Evolutionary conservation across 2,797 vertebrate species (phyloP).

Genomic region (Gymnoscopelus microlampas): DNA sequence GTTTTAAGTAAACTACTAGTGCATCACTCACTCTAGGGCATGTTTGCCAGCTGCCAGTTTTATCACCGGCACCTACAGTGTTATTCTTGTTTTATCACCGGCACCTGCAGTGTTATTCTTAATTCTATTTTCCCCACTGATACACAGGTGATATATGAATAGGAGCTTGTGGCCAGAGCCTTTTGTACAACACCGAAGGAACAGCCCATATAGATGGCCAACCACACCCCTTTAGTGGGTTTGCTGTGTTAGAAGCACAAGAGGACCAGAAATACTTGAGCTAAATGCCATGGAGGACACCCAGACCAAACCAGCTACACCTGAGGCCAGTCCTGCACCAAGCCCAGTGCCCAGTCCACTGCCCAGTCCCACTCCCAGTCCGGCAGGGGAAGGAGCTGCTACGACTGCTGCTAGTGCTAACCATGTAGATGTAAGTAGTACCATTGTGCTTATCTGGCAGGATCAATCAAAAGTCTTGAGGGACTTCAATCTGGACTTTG

Average conservation of each 20-base stretch:
- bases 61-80: neutral
- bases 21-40: neutral
- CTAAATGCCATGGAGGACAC: slow-evolving; percentile 73
- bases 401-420: slow-evolving; percentile 61
- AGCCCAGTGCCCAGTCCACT: slow-evolving; percentile 34
- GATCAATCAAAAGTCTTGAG: no score
- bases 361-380: slow-evolving; percentile 52
- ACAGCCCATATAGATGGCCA: slow-evolving; percentile 57
- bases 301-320: slow-evolving; percentile 55
- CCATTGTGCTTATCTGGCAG: no score
- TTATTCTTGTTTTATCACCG: neutral
- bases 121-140: slow-evolving; percentile 25
- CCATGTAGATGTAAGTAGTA: slow-evolving; percentile 63
- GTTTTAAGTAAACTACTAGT: no score
- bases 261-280: slow-evolving; percentile 44
- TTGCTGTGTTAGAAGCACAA: slow-evolving; percentile 44
- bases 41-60: slow-evolving; percentile 5
- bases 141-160: slow-evolving; percentile 31
- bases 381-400: slow-evolving; percentile 48
- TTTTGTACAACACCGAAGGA: slow-evolving; percentile 20
- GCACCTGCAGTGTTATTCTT: neutral
- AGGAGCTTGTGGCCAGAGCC: slow-evolving; percentile 26
- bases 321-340: slow-evolving; percentile 48
- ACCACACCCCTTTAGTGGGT: slow-evolving; percentile 47
- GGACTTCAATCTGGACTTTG: neutral